Evolutionary conservation across 2,113 vertebrate genomes (phyloP), one percentile per base, ranked within the genome.

Genomic region (Theristicus caerulescens): DNA sequence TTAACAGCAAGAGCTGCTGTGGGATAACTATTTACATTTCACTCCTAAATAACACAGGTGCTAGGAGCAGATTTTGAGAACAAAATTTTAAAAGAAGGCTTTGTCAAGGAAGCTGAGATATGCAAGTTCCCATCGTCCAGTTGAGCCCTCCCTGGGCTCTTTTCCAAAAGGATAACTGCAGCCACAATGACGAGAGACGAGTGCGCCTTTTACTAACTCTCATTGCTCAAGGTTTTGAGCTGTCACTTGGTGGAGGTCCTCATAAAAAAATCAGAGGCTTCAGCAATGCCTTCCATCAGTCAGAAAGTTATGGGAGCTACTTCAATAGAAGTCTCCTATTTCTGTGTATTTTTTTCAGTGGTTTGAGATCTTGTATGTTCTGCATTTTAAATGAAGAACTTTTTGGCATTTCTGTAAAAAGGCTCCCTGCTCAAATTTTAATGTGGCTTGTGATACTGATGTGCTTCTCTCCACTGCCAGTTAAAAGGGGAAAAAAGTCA

Each of bases 371-470:
- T 69, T 69, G 2, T 54, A 31, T 25, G 11, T 38, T 72, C 86
- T 70, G 54, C 51, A 83, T 88, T 83, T 80, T 88, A 92, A 81
- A 88, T 79, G 1, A 82, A 61, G 64, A 34, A 31, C 44, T 74
- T 72, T 31, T 47, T 58, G 46, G 49, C 51, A 79, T 90, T 82
- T 69, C 79, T 94, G 64, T 67, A 65, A 64, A 93, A 64, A 79
- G 15, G 22, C 9, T 65, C 16, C 26, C 59, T 79, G 62, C 69
- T 90, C 29, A 93, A 95, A 95, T 87, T 92, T 95, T 92, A 93
- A 86, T 90, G 76, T 54, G 9, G 18, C 9, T 80, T 71, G 46
- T 52, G 59, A 66, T 85, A 78, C 32, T 59, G 79, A 46, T 66
- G 38, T 64, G 20, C 42, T 90, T 77, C 76, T 77, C 78, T 88